Evolutionary conservation across 2,113 vertebrate genomes (phyloP), one percentile per base, ranked within the genome.

Genomic region (Labeo rohita): DNA sequence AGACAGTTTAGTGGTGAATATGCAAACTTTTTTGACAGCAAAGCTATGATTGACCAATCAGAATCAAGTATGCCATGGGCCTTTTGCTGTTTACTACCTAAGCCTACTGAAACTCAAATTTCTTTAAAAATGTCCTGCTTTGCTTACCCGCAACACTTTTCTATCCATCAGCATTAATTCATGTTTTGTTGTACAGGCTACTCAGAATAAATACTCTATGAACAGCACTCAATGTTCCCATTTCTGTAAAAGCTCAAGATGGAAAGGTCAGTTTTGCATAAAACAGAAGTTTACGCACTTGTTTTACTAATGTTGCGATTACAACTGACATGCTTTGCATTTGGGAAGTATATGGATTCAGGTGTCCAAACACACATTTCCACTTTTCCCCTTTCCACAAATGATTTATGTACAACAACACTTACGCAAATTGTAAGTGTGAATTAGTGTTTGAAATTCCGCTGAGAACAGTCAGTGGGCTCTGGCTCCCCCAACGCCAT

Each of bases 341-440:
- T 49, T 39, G 34, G 59, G 43, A 34, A 80, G 78, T 61, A 45
- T 18, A 61, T 12, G 16, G 9, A 12, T 43, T n/a, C 6, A 6
- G 23, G 10, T 28, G 28, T 15, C 43, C n/a, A 47, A 8, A 52
- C 11, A 15, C 72, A 47, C 34, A 72, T 28, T 28, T 1, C 28
- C 21, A 34, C 15, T 28, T 50, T 79, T 78, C 39, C 72, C 28
- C 81, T 77, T 28, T 75, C 9, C 52, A 72, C 66, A 59, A 66
- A 73, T 73, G 66, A 84, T 59, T 84, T 74, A 16, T 45, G 68
- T 74, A 43, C n/a, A 49, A 84, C 52, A 73, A 59, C 66, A 84
- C 68, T 80, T 83, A 84, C 23, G 83, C 43, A 85, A 74, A 72
- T 79, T 50, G 45, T 72, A 80, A 84, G 84, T 52, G 75, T 73